phyloP scores from a whole-genome alignment of 2,797 vertebrate genomes.

The Tolypeutes matacus region DNA sequence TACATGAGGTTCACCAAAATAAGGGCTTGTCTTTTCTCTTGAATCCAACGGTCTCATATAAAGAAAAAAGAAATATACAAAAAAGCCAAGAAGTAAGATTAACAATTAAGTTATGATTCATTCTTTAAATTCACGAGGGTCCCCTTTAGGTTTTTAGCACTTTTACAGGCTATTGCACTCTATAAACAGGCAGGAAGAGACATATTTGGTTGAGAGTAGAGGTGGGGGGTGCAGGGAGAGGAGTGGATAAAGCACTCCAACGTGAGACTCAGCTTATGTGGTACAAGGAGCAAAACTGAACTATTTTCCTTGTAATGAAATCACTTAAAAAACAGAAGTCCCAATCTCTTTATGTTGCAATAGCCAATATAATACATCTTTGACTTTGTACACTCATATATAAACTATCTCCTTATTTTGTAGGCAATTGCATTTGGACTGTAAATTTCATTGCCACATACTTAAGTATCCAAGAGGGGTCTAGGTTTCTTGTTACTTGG shows the following conservation, averaged over 20 bases:
- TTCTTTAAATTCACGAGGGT: not conserved
- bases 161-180: not conserved
- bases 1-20: not conserved
- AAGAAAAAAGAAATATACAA: not conserved
- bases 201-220: not conserved
- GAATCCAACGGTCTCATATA: not conserved
- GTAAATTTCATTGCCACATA: slow-evolving; percentile 49
- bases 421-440: slow-evolving; percentile 49
- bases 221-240: too few relatives aligned
- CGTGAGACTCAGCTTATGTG: not conserved
- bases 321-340: not conserved
- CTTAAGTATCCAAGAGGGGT: not conserved
- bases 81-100: not conserved
- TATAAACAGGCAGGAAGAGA: not conserved
- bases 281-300: not conserved
- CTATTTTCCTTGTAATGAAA: slow-evolving; percentile 30
- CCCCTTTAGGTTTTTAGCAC: not conserved
- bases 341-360: not conserved
- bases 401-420: slow-evolving; percentile 29
- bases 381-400: not conserved
- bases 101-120: not conserved
- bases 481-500: slow-evolving; percentile 52
- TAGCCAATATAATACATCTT: not conserved
- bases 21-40: not conserved
- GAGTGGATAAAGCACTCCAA: not conserved